These are phyloP conservation scores for Pachyuromys duprasi DNA, from an alignment of 2,797 vertebrate genomes.

Conservation along the genomic window DNA sequence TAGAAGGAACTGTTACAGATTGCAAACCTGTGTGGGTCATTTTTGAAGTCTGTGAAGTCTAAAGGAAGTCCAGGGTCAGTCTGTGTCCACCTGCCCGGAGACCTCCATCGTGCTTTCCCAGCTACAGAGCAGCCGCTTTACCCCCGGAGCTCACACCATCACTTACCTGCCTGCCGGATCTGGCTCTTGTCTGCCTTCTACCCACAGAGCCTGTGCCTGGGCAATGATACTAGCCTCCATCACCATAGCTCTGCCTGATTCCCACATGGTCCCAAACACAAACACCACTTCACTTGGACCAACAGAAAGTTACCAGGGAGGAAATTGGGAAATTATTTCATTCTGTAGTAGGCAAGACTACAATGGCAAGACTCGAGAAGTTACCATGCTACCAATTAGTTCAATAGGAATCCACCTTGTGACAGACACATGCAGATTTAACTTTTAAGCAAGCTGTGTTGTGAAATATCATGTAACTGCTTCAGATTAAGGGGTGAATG, in stretches of 20 bases:
- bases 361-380: constrained; percentile 8
- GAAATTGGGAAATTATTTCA: not conserved
- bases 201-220: not conserved
- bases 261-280: not conserved
- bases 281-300: not conserved
- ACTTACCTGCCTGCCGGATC: not conserved
- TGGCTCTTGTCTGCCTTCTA: not conserved
- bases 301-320: constrained; percentile 22
- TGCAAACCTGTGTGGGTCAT: not conserved
- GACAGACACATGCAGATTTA: not conserved
- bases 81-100: not conserved
- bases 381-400: not conserved
- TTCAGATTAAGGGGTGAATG: constrained; percentile 36
- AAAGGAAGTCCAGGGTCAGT: not conserved
- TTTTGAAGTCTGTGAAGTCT: not conserved
- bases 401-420: not conserved
- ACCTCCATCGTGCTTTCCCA: not conserved
- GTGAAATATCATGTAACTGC: not conserved
- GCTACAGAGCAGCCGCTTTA: not conserved
- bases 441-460: constrained; percentile 27
- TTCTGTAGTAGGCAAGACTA: not conserved
- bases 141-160: not conserved
- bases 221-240: not conserved
- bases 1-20: constrained; percentile 31
- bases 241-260: not conserved